Percentiles rank a stretch among this genome's conserved stretches.
Evolutionary conservation across 2,797 vertebrate genomes (phyloP).

Genomic region (Fratercula arctica): DNA sequence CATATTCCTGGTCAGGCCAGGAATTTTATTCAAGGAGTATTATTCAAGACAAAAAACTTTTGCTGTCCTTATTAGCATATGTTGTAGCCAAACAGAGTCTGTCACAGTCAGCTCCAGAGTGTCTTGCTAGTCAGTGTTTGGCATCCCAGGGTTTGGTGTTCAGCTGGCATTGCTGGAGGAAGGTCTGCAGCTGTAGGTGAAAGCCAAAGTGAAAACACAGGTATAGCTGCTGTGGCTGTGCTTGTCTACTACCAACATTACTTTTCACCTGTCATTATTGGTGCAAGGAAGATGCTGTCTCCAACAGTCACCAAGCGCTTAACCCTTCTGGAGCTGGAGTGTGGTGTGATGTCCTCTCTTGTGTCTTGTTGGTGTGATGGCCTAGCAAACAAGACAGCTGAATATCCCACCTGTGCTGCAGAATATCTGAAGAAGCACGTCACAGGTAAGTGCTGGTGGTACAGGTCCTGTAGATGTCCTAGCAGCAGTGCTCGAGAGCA

Average conservation of each 20-base stretch:
- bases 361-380: fast-evolving
- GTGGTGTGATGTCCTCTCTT: neutral
- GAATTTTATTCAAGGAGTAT: neutral
- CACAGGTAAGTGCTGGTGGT: fast-evolving
- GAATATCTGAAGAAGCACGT: fast-evolving
- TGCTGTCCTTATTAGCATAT: neutral
- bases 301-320: neutral
- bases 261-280: neutral
- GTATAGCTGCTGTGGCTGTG: neutral
- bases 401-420: neutral
- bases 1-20: neutral
- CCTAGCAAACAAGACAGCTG: neutral
- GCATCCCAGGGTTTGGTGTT: neutral
- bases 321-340: neutral
- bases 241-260: neutral
- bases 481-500: neutral
- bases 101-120: neutral
- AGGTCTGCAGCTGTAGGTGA: neutral
- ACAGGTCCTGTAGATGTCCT: neutral
- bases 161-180: neutral
- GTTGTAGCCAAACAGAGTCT: neutral
- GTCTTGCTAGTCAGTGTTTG: neutral
- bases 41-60: neutral
- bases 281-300: neutral
- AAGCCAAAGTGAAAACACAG: neutral